These are phyloP conservation scores for Carcharodon carcharias DNA, from an alignment of 2,797 vertebrate genomes.

Conservation along the genomic window DNA sequence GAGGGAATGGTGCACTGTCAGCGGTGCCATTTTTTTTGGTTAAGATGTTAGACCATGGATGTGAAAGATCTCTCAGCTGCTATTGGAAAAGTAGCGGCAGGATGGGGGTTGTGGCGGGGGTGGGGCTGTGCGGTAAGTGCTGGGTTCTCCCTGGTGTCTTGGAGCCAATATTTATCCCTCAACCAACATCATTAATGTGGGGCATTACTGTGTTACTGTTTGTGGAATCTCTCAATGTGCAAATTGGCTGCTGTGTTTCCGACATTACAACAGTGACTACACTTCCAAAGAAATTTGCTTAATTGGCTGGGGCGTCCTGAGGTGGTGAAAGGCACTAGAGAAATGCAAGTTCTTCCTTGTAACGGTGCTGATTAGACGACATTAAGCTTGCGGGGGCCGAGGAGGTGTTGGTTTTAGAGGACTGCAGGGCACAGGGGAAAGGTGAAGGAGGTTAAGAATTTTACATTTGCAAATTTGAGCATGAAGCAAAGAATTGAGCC, in stretches of 20 bases:
- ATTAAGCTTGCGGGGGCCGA: too few species aligned
- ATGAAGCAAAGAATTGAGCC: neutral
- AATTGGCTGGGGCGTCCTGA: neutral
- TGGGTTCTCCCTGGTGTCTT: too few species aligned
- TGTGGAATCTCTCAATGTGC: neutral
- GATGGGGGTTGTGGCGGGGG: too few species aligned
- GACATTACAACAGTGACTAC: neutral
- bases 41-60: neutral
- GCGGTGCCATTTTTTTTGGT: neutral
- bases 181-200: neutral
- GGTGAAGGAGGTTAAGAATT: neutral
- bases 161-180: neutral
- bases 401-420: neutral
- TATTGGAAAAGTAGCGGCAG: neutral
- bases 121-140: too few species aligned
- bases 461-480: neutral
- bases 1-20: too few species aligned
- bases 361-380: too few species aligned
- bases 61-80: neutral
- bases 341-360: too few species aligned
- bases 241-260: neutral
- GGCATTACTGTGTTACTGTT: neutral
- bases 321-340: neutral
- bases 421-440: neutral
- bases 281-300: neutral